phyloP scores from a whole-genome alignment of 1,140 invertebrate species.

The Forficula auricularia region DNA sequence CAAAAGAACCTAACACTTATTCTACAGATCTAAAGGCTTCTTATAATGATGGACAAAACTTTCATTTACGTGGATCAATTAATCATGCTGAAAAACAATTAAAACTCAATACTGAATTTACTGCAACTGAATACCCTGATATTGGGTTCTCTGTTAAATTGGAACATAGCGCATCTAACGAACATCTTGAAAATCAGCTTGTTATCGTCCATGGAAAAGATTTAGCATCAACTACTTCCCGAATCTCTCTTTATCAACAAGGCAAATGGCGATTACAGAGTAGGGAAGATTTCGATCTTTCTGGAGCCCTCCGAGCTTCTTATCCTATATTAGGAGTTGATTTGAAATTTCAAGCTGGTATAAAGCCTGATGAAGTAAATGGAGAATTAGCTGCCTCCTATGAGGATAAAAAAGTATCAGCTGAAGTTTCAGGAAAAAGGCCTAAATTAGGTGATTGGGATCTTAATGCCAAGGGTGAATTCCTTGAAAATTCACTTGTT shows the following conservation, averaged over 20 bases:
- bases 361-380: conserved; percentile 31
- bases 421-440: not conserved
- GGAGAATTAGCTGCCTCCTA: conserved; percentile 25
- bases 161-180: conserved; percentile 17
- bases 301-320: conserved; percentile 25
- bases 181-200: conserved; percentile 31
- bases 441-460: not conserved
- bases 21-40: no score
- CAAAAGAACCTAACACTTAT: no score
- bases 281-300: conserved; percentile 20
- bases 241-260: conserved; percentile 31
- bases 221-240: conserved; percentile 33
- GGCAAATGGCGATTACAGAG: conserved; percentile 25
- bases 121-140: conserved; percentile 30
- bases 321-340: conserved; percentile 33
- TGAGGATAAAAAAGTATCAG: not conserved
- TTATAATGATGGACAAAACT: no score
- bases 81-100: no score
- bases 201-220: conserved; percentile 41
- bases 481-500: conserved; percentile 37
- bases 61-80: no score
- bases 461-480: conserved; percentile 17
- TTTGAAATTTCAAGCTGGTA: conserved; percentile 30
- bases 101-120: conserved; percentile 9
- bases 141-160: conserved; percentile 37